These are phyloP conservation scores for Saguinus midas DNA, from an alignment of 2,113 vertebrate genomes.

Conservation along the genomic window DNA sequence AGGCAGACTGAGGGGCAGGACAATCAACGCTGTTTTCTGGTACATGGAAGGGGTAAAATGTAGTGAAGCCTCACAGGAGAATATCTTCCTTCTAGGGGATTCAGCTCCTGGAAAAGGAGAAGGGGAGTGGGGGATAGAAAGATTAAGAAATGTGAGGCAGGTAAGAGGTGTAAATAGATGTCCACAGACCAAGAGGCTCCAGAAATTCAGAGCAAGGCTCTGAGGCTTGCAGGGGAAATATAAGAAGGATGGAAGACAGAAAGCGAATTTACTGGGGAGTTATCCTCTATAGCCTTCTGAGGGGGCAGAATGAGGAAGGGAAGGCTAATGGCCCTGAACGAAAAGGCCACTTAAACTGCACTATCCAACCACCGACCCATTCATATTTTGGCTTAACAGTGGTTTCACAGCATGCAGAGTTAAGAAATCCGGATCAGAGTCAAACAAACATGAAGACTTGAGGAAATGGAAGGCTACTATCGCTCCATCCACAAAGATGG, in stretches of 20 bases:
- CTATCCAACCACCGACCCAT: neutral
- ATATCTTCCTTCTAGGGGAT: neutral
- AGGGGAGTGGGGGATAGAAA: neutral
- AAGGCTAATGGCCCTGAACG: neutral
- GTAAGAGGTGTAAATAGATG: neutral
- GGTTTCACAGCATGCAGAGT: neutral
- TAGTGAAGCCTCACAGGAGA: neutral
- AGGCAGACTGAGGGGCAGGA: neutral
- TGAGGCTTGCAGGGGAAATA: neutral
- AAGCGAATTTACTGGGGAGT: slow-evolving; percentile 25
- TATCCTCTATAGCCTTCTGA: neutral
- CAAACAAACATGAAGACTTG: neutral
- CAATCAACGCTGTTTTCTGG: slow-evolving; percentile 33
- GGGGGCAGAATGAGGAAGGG: neutral
- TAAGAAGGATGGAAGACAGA: neutral
- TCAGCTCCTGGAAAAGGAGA: neutral
- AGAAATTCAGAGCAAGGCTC: neutral
- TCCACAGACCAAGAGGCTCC: neutral
- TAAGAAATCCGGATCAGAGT: slow-evolving; percentile 5
- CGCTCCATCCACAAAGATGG: slow-evolving; percentile 41
- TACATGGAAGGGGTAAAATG: neutral
- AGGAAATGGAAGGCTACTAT: slow-evolving; percentile 51
- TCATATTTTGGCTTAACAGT: neutral
- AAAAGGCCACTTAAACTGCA: neutral
- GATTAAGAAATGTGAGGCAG: slow-evolving; percentile 16